Evolutionary conservation across 2,888 invertebrate genomes (phyloP), one percentile per base, ranked within the genome.

Genomic region (Omphaloscelis lunosa): DNA sequence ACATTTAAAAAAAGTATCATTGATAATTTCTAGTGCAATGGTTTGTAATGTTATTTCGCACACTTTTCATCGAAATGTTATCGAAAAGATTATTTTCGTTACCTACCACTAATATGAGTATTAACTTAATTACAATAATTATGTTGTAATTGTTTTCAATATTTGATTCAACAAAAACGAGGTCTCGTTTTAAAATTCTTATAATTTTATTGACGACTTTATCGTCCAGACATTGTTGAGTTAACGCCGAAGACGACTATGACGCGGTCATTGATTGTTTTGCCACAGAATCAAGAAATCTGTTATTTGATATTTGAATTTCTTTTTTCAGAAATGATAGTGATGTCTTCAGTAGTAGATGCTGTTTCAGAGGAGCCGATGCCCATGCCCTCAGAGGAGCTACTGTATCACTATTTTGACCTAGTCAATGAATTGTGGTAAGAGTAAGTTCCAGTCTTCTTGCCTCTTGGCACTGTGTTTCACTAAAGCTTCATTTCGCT

Each of bases 291-390:
- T 59, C 12, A 39, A 59, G 51, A 45, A 34, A 56, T 59, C 12
- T 48, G 41, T 45, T 12, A 61, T 71, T 80, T 70, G 68, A 86
- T 77, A 62, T 67, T 63, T 59, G 53, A 83, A 88, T 85, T 91
- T 90, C 88, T 80, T 91, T 92, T 95, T 95, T 89, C 96, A 96
- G 96, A 95, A 87, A 80, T 94, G 81, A 94, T 96, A 92, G 95
- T 93, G 88, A 93, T 95, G 92, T 94, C 95, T 4, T 95, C 96
- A 80, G 94, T 95, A 70, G 93, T 93, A 82, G 91, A 94, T 78
- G 93, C 93, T 69, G 91, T 89, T 79, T 84, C 91, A 83, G 91
- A 92, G 77, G 90, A 90, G 61, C 95, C 94, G 56, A 92, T 93
- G 89, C 95, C 96, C 34, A 88, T 92, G 79, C 95, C 96, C 34